Base-by-base conservation (phyloP, 2,797 vertebrate genomes). In the Pipistrellus pygmaeus region DNA sequence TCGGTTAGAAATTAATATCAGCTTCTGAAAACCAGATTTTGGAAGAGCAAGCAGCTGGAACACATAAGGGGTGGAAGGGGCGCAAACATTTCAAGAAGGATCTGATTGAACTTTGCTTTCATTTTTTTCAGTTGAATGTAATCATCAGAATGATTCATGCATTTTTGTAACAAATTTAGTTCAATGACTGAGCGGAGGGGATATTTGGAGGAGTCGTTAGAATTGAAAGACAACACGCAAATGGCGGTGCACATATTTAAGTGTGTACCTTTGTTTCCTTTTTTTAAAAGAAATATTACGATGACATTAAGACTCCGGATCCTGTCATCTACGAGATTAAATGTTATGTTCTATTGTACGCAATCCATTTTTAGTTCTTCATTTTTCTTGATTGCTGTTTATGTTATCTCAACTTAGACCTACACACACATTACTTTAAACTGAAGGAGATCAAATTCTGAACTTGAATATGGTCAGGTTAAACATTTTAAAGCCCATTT, bases 21-120 rank as follows among this genome's bases (percentile, higher is more conserved):
- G 78, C 93, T 95, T 95, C 93, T 75, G 30, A 88, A 93, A 96
- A 91, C 13, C 53, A 78, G 83, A 82, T 81, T 91, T 94, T 3
- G 55, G 17, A 64, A 85, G 76, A 94, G 27, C 68, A 69, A 71
- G 21, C 53, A 4, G 76, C 15, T 30, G 32, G 12, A 57, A 87
- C 30, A 78, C 13, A n/a, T 0, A 76, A 87, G 75, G 88, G 84
- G 66, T 85, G 25, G 41, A 8, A 94, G 38, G 51, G 55, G 53
- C 85, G 23, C 17, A 87, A 35, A 85, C n/a, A 64, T 93, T 96
- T 92, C 92, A 9, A 93, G 76, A 77, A 80, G 93, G 91, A 96
- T 95, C 95, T 97, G 89, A 30, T 92, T 94, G 93, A 95, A 93
- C 96, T 95, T 93, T 76, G 96, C 96, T 98, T 96, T 98, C 96